Percentiles rank a stretch among this genome's conserved stretches.
phyloP scores from a whole-genome alignment of 2,888 invertebrate species.

The Clanis bilineata region DNA sequence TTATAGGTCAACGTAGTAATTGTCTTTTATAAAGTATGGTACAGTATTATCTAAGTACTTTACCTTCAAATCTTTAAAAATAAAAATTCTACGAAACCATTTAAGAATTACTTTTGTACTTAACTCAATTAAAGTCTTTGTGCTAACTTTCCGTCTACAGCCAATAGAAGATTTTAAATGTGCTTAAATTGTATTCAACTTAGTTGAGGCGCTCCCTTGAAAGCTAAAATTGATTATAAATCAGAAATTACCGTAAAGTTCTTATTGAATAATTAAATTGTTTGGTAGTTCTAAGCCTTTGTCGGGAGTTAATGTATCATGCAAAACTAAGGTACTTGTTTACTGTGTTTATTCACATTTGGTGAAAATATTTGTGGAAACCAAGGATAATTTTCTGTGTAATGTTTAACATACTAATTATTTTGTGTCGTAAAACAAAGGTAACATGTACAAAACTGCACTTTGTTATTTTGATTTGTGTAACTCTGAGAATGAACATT shows the following conservation, averaged over 20 bases:
- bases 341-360: background rate
- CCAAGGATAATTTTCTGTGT: background rate
- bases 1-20: background rate
- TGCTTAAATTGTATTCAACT: background rate
- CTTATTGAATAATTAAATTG: conserved; percentile 3
- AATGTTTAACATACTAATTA: background rate
- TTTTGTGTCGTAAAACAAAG: background rate
- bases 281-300: conserved; percentile 2
- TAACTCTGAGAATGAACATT: no score
- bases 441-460: background rate
- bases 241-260: conserved; percentile 7
- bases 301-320: background rate
- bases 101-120: background rate
- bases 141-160: background rate
- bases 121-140: conserved; percentile 10
- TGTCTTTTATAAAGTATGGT: background rate
- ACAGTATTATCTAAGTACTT: background rate
- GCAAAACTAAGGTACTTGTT: background rate
- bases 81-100: background rate
- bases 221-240: conserved; percentile 5
- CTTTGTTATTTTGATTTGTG: no score
- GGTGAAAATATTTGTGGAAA: background rate
- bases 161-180: conserved; percentile 1
- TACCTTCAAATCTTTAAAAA: background rate
- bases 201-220: background rate